A percentile compares a stretch with the other conserved stretches of the same genome.
Conservation (phyloP, 2,113 vertebrate genomes). For the Apteryx owenii region DNA sequence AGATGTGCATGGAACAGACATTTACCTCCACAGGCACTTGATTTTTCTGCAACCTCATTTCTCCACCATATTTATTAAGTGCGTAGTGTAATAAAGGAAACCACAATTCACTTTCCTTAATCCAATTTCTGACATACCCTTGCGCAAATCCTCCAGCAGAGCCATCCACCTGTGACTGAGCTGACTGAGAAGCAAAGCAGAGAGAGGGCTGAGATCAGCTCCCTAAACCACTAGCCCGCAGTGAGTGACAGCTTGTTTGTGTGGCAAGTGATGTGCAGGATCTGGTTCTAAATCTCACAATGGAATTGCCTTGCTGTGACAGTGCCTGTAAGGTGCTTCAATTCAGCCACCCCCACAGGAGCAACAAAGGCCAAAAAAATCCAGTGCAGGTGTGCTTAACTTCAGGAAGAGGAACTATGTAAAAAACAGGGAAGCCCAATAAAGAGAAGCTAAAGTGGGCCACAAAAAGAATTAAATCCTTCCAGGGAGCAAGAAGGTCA, state of each 20-base stretch:
- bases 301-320: slow-evolving; percentile 32
- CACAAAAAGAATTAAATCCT: slow-evolving; percentile 16
- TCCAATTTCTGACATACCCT: not conserved
- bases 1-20: not conserved
- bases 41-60: not conserved
- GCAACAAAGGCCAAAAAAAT: slow-evolving; percentile 49
- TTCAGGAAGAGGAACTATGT: slow-evolving; percentile 32
- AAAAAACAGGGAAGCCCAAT: not conserved
- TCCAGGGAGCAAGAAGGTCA: not conserved
- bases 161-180: slow-evolving; percentile 14
- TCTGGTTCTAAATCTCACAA: slow-evolving; percentile 28
- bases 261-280: not conserved
- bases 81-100: not conserved
- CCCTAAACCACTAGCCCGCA: not conserved
- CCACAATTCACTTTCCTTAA: not conserved
- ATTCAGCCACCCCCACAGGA: not conserved
- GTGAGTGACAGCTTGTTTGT: slow-evolving; percentile 55
- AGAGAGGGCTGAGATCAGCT: not conserved
- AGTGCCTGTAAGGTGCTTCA: not conserved
- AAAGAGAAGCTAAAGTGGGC: slow-evolving; percentile 4
- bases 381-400: not conserved
- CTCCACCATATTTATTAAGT: not conserved
- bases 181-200: not conserved
- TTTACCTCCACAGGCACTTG: not conserved
- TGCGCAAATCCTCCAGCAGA: not conserved